Percentiles rank a stretch among this genome's conserved stretches.
Evolutionary conservation across 1,140 invertebrate genomes (phyloP).

Genomic region (Zeugodacus cucurbitae): DNA sequence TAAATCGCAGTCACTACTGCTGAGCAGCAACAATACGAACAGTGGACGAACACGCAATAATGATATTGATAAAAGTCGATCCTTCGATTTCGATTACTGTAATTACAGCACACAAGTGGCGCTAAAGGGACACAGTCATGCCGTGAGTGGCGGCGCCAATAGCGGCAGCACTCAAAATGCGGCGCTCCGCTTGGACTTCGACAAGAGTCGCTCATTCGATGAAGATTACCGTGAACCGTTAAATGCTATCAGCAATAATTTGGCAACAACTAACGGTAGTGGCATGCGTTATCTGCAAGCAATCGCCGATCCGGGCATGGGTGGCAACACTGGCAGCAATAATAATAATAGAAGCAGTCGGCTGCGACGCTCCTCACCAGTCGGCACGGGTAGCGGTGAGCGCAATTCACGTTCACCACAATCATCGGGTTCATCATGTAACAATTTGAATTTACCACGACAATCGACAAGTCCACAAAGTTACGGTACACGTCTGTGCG

Average conservation of each 20-base stretch:
- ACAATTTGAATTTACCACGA: conserved; percentile 53
- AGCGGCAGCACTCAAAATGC: conserved; percentile 56
- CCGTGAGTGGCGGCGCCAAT: conserved; percentile 46
- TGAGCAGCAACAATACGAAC: conserved; percentile 33
- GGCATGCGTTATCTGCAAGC: conserved; percentile 54
- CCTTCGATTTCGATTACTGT: conserved; percentile 63
- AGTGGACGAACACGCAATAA: conserved; percentile 48
- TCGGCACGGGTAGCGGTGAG: conserved; percentile 44
- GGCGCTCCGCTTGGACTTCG: conserved; percentile 54
- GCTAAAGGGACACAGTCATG: conserved; percentile 35
- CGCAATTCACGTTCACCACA: conserved; percentile 55
- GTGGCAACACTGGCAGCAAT: neutral
- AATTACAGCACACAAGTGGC: conserved; percentile 49
- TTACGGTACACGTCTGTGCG: conserved; percentile 62
- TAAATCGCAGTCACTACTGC: conserved; percentile 44
- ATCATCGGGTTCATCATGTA: conserved; percentile 59
- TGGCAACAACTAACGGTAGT: neutral
- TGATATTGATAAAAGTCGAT: conserved; percentile 60
- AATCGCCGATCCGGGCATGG: neutral
- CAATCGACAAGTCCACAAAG: conserved; percentile 57
- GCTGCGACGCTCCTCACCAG: conserved; percentile 46
- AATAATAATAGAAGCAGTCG: conserved; percentile 43
- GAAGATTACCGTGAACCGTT: conserved; percentile 61
- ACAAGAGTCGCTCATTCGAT: conserved; percentile 64
- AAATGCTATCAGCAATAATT: conserved; percentile 48